Base-by-base conservation (phyloP, 2,888 invertebrate species). In the Diogma glabrata region DNA sequence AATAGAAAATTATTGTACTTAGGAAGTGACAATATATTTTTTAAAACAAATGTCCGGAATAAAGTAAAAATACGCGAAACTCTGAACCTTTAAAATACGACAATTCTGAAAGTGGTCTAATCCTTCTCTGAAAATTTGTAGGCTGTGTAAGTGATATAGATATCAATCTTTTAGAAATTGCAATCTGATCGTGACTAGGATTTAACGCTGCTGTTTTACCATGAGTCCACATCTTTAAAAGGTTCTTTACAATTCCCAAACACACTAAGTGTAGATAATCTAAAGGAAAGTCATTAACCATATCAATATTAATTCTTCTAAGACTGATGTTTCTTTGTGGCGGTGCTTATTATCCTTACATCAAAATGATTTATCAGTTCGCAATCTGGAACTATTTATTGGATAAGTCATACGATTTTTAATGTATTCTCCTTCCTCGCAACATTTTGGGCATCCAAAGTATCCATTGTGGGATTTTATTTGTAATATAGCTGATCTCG, bases 21-120 rank as follows among this genome's bases (percentile, higher is more conserved):
- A 6, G 19, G 9, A 10, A n/a, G 24, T 12, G 26, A 22, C 19
- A 47, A 28, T 16, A n/a, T 14, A 5, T 28, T 17, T 38, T 49
- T 49, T 49, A 38, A 38, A 12, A n/a, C n/a, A n/a, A n/a, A n/a
- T n/a, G n/a, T n/a, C n/a, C n/a, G n/a, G n/a, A n/a, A n/a, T n/a
- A 49, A 7, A 49, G 16, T n/a, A 49, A n/a, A 22, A 47, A 47
- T 7, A 16, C 24, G 22, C 47, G 9, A 14, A 38, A 49, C 12
- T 49, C 49, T 8, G 49, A 14, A 8, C 38, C 38, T 16, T 49
- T 49, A 24, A 36, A 49, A 36, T 49, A 36, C n/a, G 28, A 26
- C 1, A 49, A 17, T 7, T 49, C 4, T 23, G 9, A n/a, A 9
- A 49, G 14, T 7, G 24, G 3, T 17, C 49, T 22, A 24, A 49